Percentiles rank a stretch among this genome's conserved stretches.
Conservation (phyloP, 2,888 invertebrate genomes). For the Himalopsyche kuldschensis region DNA sequence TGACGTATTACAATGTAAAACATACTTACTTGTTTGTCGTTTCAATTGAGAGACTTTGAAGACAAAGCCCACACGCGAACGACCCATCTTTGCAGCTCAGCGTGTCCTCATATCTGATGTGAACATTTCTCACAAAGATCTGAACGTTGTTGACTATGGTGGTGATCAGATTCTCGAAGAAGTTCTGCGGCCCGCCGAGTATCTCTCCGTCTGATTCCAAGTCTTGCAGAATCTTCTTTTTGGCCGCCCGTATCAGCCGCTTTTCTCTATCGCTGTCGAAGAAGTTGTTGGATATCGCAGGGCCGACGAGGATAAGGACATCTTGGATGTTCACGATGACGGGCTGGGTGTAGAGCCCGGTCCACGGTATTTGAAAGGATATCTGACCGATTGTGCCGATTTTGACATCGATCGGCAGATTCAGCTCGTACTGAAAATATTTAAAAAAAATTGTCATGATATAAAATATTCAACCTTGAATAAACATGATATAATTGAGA, state of each 20-base stretch:
- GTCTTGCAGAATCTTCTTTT: slow-evolving; percentile 69
- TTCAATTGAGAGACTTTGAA: slow-evolving; percentile 76
- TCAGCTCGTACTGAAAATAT: slow-evolving; percentile 78
- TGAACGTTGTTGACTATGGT: slow-evolving; percentile 80
- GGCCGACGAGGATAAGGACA: slow-evolving; percentile 73
- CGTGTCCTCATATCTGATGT: slow-evolving; percentile 79
- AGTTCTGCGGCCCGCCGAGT: slow-evolving; percentile 65
- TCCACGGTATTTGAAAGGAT: slow-evolving; percentile 77
- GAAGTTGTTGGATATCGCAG: slow-evolving; percentile 67
- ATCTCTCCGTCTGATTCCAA: slow-evolving; percentile 64
- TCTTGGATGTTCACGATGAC: slow-evolving; percentile 76
- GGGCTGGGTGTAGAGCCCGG: slow-evolving; percentile 72
- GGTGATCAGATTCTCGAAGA: slow-evolving; percentile 73
- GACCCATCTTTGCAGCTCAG: slow-evolving; percentile 67
- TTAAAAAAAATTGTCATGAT: no score
- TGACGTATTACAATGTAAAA: background rate
- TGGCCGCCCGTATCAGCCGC: slow-evolving; percentile 70
- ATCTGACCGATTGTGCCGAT: slow-evolving; percentile 78
- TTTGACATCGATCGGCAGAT: slow-evolving; percentile 80
- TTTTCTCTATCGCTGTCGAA: slow-evolving; percentile 76
- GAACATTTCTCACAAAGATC: slow-evolving; percentile 75
- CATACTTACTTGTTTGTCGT: slow-evolving; percentile 73
- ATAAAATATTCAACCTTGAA: no score
- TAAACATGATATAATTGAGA: no score
- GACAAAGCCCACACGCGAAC: slow-evolving; percentile 74